phyloP scores from a whole-genome alignment of 1,140 invertebrate species.

The Bathynomus jamesi region DNA sequence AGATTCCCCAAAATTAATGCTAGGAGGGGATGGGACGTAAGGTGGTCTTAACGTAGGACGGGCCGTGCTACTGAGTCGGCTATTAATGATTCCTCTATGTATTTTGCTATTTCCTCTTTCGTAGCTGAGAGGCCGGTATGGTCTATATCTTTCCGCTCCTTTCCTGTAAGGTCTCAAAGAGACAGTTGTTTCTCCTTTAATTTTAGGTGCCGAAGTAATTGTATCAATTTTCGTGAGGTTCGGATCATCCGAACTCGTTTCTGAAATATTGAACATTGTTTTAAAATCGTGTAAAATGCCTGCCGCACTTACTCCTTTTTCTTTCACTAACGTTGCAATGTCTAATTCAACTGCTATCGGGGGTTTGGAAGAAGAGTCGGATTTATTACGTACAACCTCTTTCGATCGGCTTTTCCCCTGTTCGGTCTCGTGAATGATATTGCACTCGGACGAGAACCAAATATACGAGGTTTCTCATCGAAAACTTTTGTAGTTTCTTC shows the following conservation, averaged over 20 bases:
- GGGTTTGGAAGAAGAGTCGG: not conserved
- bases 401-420: too few relatives aligned
- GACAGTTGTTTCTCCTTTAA: not conserved
- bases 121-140: not conserved
- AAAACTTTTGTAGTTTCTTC: not conserved
- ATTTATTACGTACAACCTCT: too few relatives aligned
- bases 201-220: too few relatives aligned
- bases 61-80: not conserved
- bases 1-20: not conserved
- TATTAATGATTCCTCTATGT: not conserved
- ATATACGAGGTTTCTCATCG: not conserved
- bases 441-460: not conserved
- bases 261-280: not conserved
- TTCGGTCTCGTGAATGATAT: too few relatives aligned
- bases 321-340: not conserved
- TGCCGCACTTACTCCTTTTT: not conserved
- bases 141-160: not conserved
- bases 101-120: not conserved
- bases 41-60: not conserved
- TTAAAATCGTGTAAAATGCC: not conserved
- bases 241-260: not conserved
- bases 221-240: too few relatives aligned
- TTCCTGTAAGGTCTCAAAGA: not conserved
- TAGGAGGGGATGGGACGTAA: not conserved
- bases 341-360: not conserved